A percentile compares a stretch with the other conserved stretches of the same genome.
Conservation (phyloP, 2,797 vertebrate genomes). For the Neoniphon sammara region DNA sequence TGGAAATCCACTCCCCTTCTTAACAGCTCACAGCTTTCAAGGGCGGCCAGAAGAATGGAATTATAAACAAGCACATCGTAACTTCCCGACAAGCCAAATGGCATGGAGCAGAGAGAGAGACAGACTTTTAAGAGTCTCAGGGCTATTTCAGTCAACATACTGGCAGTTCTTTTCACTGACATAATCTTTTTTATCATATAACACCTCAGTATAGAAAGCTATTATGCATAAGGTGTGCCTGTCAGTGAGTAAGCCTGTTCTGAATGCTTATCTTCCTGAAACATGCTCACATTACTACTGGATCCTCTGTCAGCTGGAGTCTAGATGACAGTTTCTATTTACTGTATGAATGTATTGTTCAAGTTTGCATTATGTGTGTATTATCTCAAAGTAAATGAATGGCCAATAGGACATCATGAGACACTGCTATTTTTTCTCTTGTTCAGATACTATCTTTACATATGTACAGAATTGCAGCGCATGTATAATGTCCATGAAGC, state of each 20-base stretch:
- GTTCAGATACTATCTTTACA: background rate
- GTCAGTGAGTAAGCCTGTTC: slow-evolving; percentile 29
- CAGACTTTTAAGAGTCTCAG: slow-evolving; percentile 22
- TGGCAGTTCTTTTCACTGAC: slow-evolving; percentile 25
- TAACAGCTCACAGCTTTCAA: slow-evolving; percentile 44
- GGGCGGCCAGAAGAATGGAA: slow-evolving; percentile 45
- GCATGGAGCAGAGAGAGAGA: slow-evolving; percentile 3
- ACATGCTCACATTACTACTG: slow-evolving; percentile 28
- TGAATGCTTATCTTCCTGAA: slow-evolving; percentile 49
- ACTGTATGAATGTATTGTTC: slow-evolving; percentile 25
- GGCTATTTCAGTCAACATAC: slow-evolving; percentile 34
- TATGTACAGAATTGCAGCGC: too few species aligned
- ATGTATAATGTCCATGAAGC: background rate
- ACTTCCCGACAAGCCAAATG: slow-evolving; percentile 45
- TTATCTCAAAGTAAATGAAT: slow-evolving; percentile 24
- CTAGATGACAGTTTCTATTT: slow-evolving; percentile 10
- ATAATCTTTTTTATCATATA: slow-evolving; percentile 39
- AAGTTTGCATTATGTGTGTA: background rate
- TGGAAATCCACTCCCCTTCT: slow-evolving; percentile 52
- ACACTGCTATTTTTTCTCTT: slow-evolving; percentile 11
- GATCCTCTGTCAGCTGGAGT: slow-evolving; percentile 23
- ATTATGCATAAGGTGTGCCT: slow-evolving; percentile 14
- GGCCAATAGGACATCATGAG: background rate
- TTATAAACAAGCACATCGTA: slow-evolving; percentile 43
- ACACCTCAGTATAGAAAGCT: slow-evolving; percentile 36